These are phyloP conservation scores for Apogon talboti DNA, from an alignment of 2,797 vertebrate genomes.

Conservation along the genomic window DNA sequence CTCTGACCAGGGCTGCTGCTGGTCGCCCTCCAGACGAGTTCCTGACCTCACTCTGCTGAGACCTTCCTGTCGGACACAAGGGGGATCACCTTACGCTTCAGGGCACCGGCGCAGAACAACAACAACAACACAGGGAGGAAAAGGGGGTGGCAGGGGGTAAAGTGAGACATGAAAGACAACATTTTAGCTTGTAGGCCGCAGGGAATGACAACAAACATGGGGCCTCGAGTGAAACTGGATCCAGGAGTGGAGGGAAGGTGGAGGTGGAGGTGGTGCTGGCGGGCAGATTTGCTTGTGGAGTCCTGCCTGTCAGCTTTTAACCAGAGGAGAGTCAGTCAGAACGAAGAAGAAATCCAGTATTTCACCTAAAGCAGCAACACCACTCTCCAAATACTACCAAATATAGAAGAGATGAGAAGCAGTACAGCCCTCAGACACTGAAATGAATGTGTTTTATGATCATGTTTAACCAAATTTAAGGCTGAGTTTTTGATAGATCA, in stretches of 20 bases:
- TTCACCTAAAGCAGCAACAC: too few relatives aligned
- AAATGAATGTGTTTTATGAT: too few relatives aligned
- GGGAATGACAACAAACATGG: slow-evolving; percentile 69
- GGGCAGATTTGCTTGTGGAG: slow-evolving; percentile 8
- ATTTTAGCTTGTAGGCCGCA: slow-evolving; percentile 61
- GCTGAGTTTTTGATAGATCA: too few relatives aligned
- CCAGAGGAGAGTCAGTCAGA: too few relatives aligned
- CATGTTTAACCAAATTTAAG: too few relatives aligned
- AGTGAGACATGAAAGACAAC: slow-evolving; percentile 55
- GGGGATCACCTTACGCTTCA: slow-evolving; percentile 50
- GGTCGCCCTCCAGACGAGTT: slow-evolving; percentile 43
- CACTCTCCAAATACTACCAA: too few relatives aligned
- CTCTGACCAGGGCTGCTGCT: slow-evolving; percentile 55
- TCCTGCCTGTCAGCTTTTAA: slow-evolving; percentile 6
- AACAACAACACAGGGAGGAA: slow-evolving; percentile 19
- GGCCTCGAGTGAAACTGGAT: slow-evolving; percentile 57
- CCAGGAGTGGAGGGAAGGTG: background rate
- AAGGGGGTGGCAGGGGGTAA: background rate
- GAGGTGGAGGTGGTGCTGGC: slow-evolving; percentile 16
- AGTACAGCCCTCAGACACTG: too few relatives aligned
- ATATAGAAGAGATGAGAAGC: too few relatives aligned
- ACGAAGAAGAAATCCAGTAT: too few relatives aligned
- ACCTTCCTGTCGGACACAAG: slow-evolving; percentile 50
- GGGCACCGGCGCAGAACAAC: background rate
- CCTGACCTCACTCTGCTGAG: slow-evolving; percentile 54